These are phyloP conservation scores for Cosmopolites sordidus DNA, from an alignment of 2,888 invertebrate genomes.

Conservation along the genomic window DNA sequence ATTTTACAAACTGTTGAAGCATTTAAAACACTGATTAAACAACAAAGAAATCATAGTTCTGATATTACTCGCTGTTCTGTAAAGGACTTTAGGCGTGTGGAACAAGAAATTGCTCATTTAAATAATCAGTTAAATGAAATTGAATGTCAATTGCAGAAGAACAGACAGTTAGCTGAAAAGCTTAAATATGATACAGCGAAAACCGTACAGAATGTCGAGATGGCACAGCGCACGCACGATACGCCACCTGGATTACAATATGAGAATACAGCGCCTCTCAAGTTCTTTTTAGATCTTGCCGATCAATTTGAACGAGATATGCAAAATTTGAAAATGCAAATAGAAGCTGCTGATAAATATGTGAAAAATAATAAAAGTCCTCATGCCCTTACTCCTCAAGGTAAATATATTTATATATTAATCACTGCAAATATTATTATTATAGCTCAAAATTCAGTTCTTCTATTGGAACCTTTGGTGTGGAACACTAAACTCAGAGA, in stretches of 20 bases:
- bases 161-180: slow-evolving; percentile 58
- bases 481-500: too few relatives aligned
- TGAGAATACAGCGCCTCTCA: slow-evolving; percentile 67
- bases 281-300: slow-evolving; percentile 66
- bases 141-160: slow-evolving; percentile 60
- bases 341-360: slow-evolving; percentile 68
- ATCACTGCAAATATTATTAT: too few relatives aligned
- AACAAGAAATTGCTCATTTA: slow-evolving; percentile 58
- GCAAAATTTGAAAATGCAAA: slow-evolving; percentile 64
- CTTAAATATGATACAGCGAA: slow-evolving; percentile 69
- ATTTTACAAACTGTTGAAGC: slow-evolving; percentile 71
- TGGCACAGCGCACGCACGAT: slow-evolving; percentile 74
- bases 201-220: slow-evolving; percentile 69
- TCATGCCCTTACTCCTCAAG: slow-evolving; percentile 62
- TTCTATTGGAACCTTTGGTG: too few relatives aligned
- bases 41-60: slow-evolving; percentile 62
- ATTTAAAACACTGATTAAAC: slow-evolving; percentile 80
- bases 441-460: too few relatives aligned
- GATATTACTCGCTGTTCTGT: slow-evolving; percentile 50
- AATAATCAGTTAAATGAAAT: slow-evolving; percentile 58
- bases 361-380: slow-evolving; percentile 63
- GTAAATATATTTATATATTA: slow-evolving; percentile 45
- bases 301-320: slow-evolving; percentile 68
- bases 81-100: slow-evolving; percentile 59
- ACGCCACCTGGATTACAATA: slow-evolving; percentile 71